Base-by-base conservation (phyloP, 2,888 invertebrate species). In the Cephus pulcher region DNA sequence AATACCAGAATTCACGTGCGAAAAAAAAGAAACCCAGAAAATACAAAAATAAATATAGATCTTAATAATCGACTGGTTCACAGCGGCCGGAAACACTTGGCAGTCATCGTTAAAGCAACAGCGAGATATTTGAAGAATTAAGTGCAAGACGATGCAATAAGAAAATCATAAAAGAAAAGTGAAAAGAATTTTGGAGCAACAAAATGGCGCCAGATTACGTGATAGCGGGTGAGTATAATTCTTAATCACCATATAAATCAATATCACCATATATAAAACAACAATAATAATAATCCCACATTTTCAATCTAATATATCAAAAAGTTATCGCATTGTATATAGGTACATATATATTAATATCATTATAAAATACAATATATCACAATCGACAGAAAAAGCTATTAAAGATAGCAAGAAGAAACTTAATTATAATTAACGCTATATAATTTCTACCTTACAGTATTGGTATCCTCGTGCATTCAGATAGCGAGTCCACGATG, bases 201-300 rank as follows among this genome's bases (percentile, higher is more conserved):
- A 82, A 73, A 75, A 84, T 84, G 84, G 83, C 81, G 76, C 81
- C 81, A 34, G 84, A 84, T 80, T 82, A 82, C 77, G 78, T 83
- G 78, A 82, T 84, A 76, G 80, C 81, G 34, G 83, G 84, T 84
- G 75, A 81, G 83, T 80, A 23, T 23, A 56, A 56, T 56, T 56
- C 15, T 23, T 6, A 56, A 15, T 23, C 9, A 9, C n/a, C n/a
- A n/a, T n/a, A n/a, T n/a, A n/a, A n/a, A n/a, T n/a, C n/a, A n/a
- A n/a, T n/a, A n/a, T n/a, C n/a, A n/a, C n/a, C n/a, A n/a, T n/a
- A n/a, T n/a, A n/a, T n/a, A n/a, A n/a, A 23, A 56, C 15, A 6
- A 6, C 2, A 15, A 56, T 23, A 56, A 23, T 56, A 56, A 23
- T 56, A 56, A 23, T 56, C 2, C 23, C 56, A 56, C 23, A 56